Percentiles rank a stretch among this genome's conserved stretches.
Evolutionary conservation across 1,140 invertebrate species (phyloP).

Genomic region (Nasonia giraulti): DNA sequence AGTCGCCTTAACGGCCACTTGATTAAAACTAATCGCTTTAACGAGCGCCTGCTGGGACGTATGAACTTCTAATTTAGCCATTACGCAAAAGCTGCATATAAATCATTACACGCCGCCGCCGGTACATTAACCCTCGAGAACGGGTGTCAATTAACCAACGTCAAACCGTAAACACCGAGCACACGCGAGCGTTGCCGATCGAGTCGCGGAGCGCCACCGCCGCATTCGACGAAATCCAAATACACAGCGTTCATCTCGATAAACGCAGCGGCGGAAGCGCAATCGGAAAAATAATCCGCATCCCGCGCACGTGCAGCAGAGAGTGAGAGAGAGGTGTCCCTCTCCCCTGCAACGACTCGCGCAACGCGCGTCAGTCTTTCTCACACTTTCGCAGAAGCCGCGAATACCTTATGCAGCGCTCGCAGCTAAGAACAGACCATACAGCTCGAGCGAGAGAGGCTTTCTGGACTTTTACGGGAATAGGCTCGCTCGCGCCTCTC

Average conservation of each 20-base stretch:
- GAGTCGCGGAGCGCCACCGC: too few relatives aligned
- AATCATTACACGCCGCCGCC: not conserved
- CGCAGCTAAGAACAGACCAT: not conserved
- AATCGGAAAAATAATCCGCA: not conserved
- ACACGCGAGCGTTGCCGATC: too few relatives aligned
- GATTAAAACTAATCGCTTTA: not conserved
- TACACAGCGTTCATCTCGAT: too few relatives aligned
- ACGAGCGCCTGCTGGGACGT: not conserved
- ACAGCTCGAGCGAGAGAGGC: not conserved
- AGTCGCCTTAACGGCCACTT: not conserved
- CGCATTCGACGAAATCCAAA: too few relatives aligned
- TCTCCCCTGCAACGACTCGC: not conserved
- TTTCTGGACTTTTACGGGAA: conserved; percentile 60
- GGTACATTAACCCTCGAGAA: not conserved
- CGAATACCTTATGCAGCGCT: conserved; percentile 50
- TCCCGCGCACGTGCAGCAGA: not conserved
- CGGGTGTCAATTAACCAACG: not conserved
- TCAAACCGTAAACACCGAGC: not conserved
- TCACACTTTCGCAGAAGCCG: conserved; percentile 45
- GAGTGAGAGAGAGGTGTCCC: not conserved
- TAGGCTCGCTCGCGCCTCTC: conserved; percentile 49
- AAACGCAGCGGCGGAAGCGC: not conserved
- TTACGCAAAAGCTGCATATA: not conserved
- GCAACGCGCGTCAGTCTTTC: conserved; percentile 31
- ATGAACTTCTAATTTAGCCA: not conserved